These are phyloP conservation scores for Zaprionus ornatus DNA, from an alignment of 1,140 invertebrate genomes.

Conservation along the genomic window DNA sequence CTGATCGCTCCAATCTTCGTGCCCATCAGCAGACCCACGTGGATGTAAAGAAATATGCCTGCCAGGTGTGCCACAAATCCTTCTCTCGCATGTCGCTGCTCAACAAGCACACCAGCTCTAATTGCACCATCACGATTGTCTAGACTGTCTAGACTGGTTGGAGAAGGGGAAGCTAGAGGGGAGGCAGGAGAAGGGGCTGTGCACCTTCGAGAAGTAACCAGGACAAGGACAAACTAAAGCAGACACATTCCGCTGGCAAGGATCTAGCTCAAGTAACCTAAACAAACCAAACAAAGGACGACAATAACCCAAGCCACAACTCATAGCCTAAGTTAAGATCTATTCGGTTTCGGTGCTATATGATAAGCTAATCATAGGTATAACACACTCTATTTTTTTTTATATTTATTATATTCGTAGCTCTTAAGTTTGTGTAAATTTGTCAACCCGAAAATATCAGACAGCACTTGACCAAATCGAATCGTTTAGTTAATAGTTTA, in stretches of 20 bases:
- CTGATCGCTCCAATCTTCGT: slow-evolving; percentile 93
- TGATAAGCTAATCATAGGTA: slow-evolving; percentile 9
- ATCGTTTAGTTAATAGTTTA: slow-evolving; percentile 53
- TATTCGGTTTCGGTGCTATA: slow-evolving; percentile 75
- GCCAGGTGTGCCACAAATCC: slow-evolving; percentile 85
- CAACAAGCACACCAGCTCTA: slow-evolving; percentile 90
- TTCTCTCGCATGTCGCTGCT: slow-evolving; percentile 96
- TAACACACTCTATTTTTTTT: slow-evolving; percentile 20
- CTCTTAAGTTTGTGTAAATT: slow-evolving; percentile 67
- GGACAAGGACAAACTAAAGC: slow-evolving; percentile 9
- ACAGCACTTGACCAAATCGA: slow-evolving; percentile 75
- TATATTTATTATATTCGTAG: slow-evolving; percentile 56
- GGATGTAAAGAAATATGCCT: slow-evolving; percentile 85
- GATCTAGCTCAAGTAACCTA: slow-evolving; percentile 39
- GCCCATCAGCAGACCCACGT: slow-evolving; percentile 89
- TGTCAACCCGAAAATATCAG: slow-evolving; percentile 41
- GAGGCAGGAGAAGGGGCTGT: slow-evolving; percentile 1
- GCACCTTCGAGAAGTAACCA: too few relatives aligned
- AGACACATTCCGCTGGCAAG: slow-evolving; percentile 77
- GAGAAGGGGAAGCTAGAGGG: too few relatives aligned
- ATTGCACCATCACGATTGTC: slow-evolving; percentile 80
- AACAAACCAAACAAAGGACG: slow-evolving; percentile 45
- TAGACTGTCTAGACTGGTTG: too few relatives aligned
- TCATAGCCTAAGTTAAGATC: slow-evolving; percentile 51
- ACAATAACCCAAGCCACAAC: slow-evolving; percentile 55